Evolutionary conservation across 2,797 vertebrate species (phyloP), one percentile per base, ranked within the genome.

Genomic region (Myioborus miniatus): DNA sequence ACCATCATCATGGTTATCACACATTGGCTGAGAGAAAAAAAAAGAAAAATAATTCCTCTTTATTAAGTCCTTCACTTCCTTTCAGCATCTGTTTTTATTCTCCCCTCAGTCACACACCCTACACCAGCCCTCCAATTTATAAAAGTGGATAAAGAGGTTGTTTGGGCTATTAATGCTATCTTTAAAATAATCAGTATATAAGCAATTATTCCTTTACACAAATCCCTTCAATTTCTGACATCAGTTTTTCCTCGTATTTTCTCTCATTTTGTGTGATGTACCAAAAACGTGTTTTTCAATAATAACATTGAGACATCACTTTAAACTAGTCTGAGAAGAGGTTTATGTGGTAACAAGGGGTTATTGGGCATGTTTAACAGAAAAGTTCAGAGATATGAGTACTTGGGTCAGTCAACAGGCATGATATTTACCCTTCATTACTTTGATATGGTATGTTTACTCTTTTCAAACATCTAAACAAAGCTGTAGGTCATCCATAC

Each of bases 1-100:
- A 8, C 99, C 99, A 39, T 99, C 99, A 34, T 99, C 99, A 34
- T 99, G 99, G 97, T 99, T 99, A 98, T 99, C 99, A 86, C 99
- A 99, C 99, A 99, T 99, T 29, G 99, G 99, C 99, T 99, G 96
- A 30, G 62, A 89, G 70, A 26, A 58, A 58, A 37, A 64, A 23
- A 37, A 64, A 23, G 15, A 23, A 12, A 5, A 93, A 12, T 9
- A 62, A 62, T 62, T 84, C 2, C 2, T 63, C 20, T 79, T 34
- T 41, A 49, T 63, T 56, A 87, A 70, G 46, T 19, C 19, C 17
- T 46, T 72, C 8, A 20, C 56, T 72, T 80, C 8, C 27, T 81
- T 72, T 76, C 19, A 83, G 59, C 12, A 58, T 34, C n/a, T 90
- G 44, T 64, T 84, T 92, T 60, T 59, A n/a, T 36, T 80, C 12